A percentile compares a stretch with the other conserved stretches of the same genome.
Evolutionary conservation across 2,888 invertebrate genomes (phyloP).

Genomic region (Dicycla oo): DNA sequence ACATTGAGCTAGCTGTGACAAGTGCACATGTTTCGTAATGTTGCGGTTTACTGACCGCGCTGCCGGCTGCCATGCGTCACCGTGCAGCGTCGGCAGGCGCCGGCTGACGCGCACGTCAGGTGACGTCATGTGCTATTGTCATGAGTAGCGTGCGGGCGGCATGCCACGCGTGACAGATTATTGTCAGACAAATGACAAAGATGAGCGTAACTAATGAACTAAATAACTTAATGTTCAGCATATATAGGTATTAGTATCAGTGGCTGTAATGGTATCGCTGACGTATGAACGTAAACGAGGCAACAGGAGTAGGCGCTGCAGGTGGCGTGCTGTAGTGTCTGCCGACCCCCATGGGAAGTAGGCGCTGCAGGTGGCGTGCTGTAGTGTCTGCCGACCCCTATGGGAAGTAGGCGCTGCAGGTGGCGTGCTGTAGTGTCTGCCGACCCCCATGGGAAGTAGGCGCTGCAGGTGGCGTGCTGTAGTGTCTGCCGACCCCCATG

Average conservation of each 20-base stretch:
- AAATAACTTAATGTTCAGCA: neutral
- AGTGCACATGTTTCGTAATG: slow-evolving; percentile 17
- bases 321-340: no score
- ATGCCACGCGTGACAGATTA: neutral
- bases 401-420: no score
- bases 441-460: no score
- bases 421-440: no score
- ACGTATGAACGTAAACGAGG: no score
- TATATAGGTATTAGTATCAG: no score
- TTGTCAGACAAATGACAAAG: neutral
- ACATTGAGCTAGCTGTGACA: slow-evolving; percentile 43
- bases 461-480: no score
- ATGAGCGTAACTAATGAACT: neutral
- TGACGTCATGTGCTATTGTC: neutral
- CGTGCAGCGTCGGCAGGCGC: slow-evolving; percentile 3
- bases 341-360: no score
- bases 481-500: no score
- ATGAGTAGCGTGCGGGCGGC: neutral
- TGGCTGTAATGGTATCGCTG: neutral
- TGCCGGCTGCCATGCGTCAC: slow-evolving; percentile 35
- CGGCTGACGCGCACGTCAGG: neutral
- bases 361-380: no score
- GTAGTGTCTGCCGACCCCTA: no score
- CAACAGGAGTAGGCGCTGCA: no score
- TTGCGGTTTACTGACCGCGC: slow-evolving; percentile 23